Percentiles rank a stretch among this genome's conserved stretches.
phyloP scores from a whole-genome alignment of 2,797 vertebrate species.

The Trachurus trachurus region DNA sequence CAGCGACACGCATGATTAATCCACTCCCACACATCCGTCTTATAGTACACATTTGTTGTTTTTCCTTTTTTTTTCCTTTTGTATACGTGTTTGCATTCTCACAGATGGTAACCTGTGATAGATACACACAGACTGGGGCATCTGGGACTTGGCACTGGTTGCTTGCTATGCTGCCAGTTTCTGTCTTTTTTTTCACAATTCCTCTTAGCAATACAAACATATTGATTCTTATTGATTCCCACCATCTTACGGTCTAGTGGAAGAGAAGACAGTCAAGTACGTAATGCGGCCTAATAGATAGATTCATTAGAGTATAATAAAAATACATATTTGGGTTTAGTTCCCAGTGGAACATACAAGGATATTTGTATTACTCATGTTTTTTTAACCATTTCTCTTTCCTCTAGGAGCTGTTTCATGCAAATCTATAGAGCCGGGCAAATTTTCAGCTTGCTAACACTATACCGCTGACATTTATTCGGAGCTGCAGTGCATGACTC shows the following conservation, averaged over 20 bases:
- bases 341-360: slow-evolving; percentile 14
- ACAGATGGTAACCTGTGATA: slow-evolving; percentile 69
- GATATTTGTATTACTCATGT: slow-evolving; percentile 21
- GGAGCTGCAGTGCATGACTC: slow-evolving; percentile 66
- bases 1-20: slow-evolving; percentile 51
- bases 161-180: slow-evolving; percentile 52
- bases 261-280: slow-evolving; percentile 43
- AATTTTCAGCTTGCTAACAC: slow-evolving; percentile 53
- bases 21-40: slow-evolving; percentile 19
- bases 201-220: slow-evolving; percentile 51
- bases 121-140: slow-evolving; percentile 40
- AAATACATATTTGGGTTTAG: slow-evolving; percentile 46
- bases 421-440: slow-evolving; percentile 46
- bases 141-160: slow-evolving; percentile 46
- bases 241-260: slow-evolving; percentile 42
- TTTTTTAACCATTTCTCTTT: slow-evolving; percentile 9
- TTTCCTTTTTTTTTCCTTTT: background rate
- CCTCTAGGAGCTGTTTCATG: slow-evolving; percentile 53
- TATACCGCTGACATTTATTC: slow-evolving; percentile 70
- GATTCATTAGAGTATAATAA: slow-evolving; percentile 43
- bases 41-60: slow-evolving; percentile 22
- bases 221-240: slow-evolving; percentile 68
- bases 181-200: slow-evolving; percentile 32
- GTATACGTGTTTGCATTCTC: slow-evolving; percentile 45
- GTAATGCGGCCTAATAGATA: slow-evolving; percentile 35